Conservation (phyloP, 1,140 invertebrate species). For the Metaphire vulgaris region DNA sequence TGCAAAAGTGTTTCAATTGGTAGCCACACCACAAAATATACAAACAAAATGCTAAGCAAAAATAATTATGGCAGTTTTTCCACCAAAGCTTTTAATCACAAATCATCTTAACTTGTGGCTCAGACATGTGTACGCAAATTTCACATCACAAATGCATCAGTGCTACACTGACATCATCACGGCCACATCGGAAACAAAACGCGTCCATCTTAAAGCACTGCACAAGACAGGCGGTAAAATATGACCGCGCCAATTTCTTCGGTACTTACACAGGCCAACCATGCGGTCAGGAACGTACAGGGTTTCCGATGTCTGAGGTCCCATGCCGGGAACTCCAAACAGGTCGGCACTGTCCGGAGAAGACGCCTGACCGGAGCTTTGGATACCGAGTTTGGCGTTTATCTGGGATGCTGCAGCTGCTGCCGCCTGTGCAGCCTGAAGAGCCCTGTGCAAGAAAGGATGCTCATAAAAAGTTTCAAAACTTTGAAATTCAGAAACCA, state of each 20-base stretch:
- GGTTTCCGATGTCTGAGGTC: slow-evolving; percentile 2
- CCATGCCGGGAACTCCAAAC: background rate
- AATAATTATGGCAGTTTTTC: too few species aligned
- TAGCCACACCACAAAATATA: too few species aligned
- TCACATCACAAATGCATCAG: background rate
- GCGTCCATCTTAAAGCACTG: background rate
- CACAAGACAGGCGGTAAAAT: too few species aligned
- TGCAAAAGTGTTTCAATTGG: too few species aligned
- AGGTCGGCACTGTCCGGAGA: background rate
- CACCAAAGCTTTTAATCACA: too few species aligned
- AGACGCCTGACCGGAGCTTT: background rate
- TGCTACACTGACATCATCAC: slow-evolving; percentile 8
- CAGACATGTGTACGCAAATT: background rate
- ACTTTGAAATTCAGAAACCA: background rate
- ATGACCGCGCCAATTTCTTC: too few species aligned
- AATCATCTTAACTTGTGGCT: too few species aligned
- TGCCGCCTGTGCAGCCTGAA: background rate
- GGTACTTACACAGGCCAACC: slow-evolving; percentile 77
- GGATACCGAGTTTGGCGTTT: background rate
- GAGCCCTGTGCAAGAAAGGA: background rate
- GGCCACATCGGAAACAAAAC: slow-evolving; percentile 34
- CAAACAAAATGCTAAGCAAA: too few species aligned
- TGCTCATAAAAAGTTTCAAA: background rate
- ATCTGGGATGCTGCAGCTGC: background rate
- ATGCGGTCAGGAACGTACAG: slow-evolving; percentile 74